A percentile compares a stretch with the other conserved stretches of the same genome.
Conservation (phyloP, 2,888 invertebrate species). For the Amphipyra berbera region DNA sequence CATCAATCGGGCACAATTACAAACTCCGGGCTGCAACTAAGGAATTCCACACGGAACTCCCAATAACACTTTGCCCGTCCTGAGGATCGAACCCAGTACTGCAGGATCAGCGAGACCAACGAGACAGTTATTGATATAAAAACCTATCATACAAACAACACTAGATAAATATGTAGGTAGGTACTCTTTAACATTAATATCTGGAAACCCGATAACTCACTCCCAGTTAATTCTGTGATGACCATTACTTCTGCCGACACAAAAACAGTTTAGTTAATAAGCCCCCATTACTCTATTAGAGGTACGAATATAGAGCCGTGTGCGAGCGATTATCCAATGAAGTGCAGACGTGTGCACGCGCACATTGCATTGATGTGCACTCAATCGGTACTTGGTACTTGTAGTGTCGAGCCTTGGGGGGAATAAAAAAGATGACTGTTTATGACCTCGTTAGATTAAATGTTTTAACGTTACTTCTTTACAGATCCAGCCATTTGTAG, state of each 20-base stretch:
- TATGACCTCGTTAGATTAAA: slow-evolving; percentile 4
- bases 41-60: too few species aligned
- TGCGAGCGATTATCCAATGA: slow-evolving; percentile 53
- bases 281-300: slow-evolving; percentile 47
- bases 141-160: too few species aligned
- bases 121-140: too few species aligned
- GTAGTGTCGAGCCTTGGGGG: not conserved
- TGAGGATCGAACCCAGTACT: too few species aligned
- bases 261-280: slow-evolving; percentile 45
- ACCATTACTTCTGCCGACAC: slow-evolving; percentile 3
- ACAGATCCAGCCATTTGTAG: too few species aligned
- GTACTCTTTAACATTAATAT: too few species aligned
- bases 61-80: too few species aligned
- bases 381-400: slow-evolving; percentile 27
- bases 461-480: too few species aligned
- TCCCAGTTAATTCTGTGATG: not conserved
- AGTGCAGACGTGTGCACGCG: slow-evolving; percentile 12
- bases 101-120: too few species aligned
- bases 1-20: too few species aligned
- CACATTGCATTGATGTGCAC: slow-evolving; percentile 30
- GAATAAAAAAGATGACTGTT: slow-evolving; percentile 21
- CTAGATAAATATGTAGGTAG: too few species aligned
- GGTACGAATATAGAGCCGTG: slow-evolving; percentile 44
- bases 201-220: slow-evolving; percentile 22
- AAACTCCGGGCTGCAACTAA: too few species aligned